phyloP scores from a whole-genome alignment of 2,797 vertebrate species.

The Bucorvus abyssinicus region DNA sequence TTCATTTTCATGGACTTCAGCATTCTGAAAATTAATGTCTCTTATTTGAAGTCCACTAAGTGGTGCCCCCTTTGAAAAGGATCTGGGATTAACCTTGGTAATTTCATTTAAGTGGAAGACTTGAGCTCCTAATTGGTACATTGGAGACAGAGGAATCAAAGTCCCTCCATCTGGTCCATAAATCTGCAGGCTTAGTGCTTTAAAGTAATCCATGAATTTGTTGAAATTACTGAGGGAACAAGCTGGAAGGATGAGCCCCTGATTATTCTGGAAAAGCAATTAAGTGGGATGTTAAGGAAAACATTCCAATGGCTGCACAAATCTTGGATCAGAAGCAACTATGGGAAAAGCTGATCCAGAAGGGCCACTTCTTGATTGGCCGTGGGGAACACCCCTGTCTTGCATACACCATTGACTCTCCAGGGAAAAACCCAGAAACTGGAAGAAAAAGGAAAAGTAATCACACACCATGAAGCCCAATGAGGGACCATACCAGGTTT shows the following conservation, averaged over 20 bases:
- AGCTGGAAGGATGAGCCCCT: not conserved
- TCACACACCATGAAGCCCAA: not conserved
- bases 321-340: not conserved
- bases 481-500: not conserved
- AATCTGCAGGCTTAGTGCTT: not conserved
- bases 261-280: not conserved
- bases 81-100: accelerated
- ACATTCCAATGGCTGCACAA: not conserved
- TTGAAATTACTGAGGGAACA: not conserved
- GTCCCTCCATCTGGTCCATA: not conserved
- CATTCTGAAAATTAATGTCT: not conserved
- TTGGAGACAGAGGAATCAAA: not conserved
- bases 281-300: not conserved
- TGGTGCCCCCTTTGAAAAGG: not conserved
- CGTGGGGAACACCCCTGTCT: not conserved
- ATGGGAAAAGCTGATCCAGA: not conserved
- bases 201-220: not conserved
- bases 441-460: not conserved
- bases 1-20: not conserved
- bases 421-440: not conserved
- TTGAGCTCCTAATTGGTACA: not conserved
- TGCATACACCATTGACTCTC: not conserved
- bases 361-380: not conserved
- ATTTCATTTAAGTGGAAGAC: not conserved
- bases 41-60: accelerated